phyloP scores from a whole-genome alignment of 2,113 vertebrate genomes.

The Phaetusa simplex region DNA sequence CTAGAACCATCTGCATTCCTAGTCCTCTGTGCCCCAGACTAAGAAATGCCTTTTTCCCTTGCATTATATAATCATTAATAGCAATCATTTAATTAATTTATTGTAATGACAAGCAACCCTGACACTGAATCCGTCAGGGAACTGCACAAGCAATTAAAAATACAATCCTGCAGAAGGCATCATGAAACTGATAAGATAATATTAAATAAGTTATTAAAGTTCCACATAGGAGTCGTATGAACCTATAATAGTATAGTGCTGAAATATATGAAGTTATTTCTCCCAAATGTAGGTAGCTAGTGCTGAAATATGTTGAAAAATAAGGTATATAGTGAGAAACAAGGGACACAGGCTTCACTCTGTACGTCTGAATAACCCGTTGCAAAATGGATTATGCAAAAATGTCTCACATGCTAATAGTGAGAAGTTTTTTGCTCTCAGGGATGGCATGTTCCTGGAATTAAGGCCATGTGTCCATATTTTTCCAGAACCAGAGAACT shows the following conservation, averaged over 20 bases:
- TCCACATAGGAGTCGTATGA: neutral
- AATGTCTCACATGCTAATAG: neutral
- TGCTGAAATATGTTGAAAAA: neutral
- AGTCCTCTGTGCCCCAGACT: neutral
- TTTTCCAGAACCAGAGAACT: neutral
- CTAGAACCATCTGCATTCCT: neutral
- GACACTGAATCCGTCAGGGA: neutral
- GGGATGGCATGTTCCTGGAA: neutral
- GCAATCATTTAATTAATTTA: neutral
- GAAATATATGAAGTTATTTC: neutral
- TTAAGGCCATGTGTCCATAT: neutral
- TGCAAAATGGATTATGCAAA: neutral
- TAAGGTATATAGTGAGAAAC: neutral
- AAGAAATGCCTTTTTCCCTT: neutral
- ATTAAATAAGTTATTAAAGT: neutral
- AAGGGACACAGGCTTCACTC: neutral
- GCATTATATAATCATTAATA: neutral
- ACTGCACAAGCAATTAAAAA: conserved; percentile 15
- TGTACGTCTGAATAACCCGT: neutral
- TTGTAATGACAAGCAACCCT: neutral
- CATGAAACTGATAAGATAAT: neutral
- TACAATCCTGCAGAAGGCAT: neutral
- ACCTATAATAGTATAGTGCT: neutral
- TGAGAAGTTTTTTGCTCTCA: neutral
- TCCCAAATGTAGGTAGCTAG: neutral